Base-by-base conservation (phyloP, 1,140 invertebrate genomes). In the Oedothorax gibbosus region DNA sequence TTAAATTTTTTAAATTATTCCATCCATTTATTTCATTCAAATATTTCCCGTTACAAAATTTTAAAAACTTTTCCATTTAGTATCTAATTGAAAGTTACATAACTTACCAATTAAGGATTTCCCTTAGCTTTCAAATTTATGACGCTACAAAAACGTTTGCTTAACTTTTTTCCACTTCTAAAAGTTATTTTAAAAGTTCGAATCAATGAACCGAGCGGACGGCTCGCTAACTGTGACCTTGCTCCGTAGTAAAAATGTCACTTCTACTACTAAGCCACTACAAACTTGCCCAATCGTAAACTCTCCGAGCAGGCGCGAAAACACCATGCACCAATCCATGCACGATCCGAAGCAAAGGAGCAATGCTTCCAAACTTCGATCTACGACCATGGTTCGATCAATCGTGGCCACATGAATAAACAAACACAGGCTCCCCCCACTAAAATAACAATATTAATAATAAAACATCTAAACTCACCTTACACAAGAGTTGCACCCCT, bases 231-330 rank as follows among this genome's bases (percentile, higher is more conserved):
- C 65, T 79, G 69, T 82, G 80, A 64, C 66, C 80, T 82, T 73
- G 66, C 35, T 8, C 73, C 69, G 69, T 82, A 82, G 80, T 82
- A 82, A 82, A 73, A 73, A 72, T 81, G 78, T 71, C 66, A 57
- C 69, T 60, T 73, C 66, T 73, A 73, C 68, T n/a, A 65, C 53
- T 53, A 49, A 20, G 65, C 57, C 56, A 82, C 69, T 50, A 66
- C 49, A 71, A 71, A 71, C 69, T 71, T 71, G 18, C 15, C 35
- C 35, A 35, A 35, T 35, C 35, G 35, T 35, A 35, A 35, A 35
- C 35, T 35, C 35, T 35, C 35, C 35, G 35, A 5, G 35, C 35
- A 35, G 35, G 35, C 35, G 35, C 35, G 35, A 35, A 35, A 35
- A 35, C 35, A 35, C 35, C 35, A 35, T 35, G 35, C 35, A 35